Evolutionary conservation across 1,140 invertebrate species (phyloP).

Genomic region (Paralvinella palmiformis): DNA sequence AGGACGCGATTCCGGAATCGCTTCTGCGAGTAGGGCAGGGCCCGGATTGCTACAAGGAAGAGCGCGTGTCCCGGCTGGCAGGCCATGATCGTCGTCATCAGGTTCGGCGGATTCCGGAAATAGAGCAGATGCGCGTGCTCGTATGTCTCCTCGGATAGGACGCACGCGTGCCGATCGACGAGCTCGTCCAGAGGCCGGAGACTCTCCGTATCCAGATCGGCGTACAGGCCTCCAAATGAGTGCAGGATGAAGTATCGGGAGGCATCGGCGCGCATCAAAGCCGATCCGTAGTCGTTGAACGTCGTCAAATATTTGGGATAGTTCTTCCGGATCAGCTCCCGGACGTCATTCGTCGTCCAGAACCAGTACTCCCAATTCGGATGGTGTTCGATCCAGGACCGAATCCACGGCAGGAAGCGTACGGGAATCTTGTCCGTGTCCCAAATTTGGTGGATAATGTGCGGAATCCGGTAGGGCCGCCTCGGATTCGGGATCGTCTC

Average conservation of each 20-base stretch:
- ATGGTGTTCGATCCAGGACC: constrained; percentile 36
- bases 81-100: constrained; percentile 12
- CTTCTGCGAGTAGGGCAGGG: background rate
- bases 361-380: constrained; percentile 44
- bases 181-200: constrained; percentile 4
- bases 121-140: constrained; percentile 7
- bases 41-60: constrained; percentile 8
- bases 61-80: constrained; percentile 5
- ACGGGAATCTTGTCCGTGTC: constrained; percentile 33
- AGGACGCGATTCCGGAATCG: background rate
- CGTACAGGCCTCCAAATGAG: constrained; percentile 12
- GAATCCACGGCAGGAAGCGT: constrained; percentile 32
- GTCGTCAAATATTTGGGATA: constrained; percentile 33
- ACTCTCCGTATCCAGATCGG: constrained; percentile 13
- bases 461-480: constrained; percentile 34
- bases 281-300: constrained; percentile 35
- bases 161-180: constrained; percentile 1
- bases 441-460: constrained; percentile 48
- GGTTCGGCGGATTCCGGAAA: background rate
- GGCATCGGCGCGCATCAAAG: constrained; percentile 31
- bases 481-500: too few relatives aligned
- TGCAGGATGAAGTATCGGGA: constrained; percentile 13
- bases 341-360: constrained; percentile 41
- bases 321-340: constrained; percentile 31
- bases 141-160: constrained; percentile 13